Conservation (phyloP, 2,113 vertebrate genomes). For the Tragelaphus scriptus region DNA sequence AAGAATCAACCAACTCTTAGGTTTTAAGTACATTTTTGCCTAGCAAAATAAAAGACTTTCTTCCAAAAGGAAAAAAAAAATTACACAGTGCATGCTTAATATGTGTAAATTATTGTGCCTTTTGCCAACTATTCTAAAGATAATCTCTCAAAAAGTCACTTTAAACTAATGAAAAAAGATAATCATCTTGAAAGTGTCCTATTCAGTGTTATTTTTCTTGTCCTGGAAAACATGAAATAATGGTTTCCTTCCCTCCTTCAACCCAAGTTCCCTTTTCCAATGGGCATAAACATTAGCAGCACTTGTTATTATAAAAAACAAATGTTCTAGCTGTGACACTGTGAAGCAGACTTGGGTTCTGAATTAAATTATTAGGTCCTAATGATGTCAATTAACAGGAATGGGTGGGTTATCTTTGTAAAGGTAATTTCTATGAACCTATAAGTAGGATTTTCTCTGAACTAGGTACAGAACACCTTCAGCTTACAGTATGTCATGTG, state of each 20-base stretch:
- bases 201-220: constrained; percentile 51
- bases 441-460: neutral
- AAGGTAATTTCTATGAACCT: neutral
- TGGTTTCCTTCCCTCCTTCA: neutral
- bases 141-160: constrained; percentile 59
- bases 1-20: neutral
- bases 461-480: neutral
- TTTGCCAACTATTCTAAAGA: constrained; percentile 57
- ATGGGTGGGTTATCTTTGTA: constrained; percentile 3
- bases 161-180: constrained; percentile 67
- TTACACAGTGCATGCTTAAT: constrained; percentile 49
- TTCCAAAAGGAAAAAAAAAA: constrained; percentile 53
- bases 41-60: constrained; percentile 6
- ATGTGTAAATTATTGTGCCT: constrained; percentile 51
- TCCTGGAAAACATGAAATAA: constrained; percentile 13
- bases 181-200: constrained; percentile 58
- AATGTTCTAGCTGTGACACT: neutral
- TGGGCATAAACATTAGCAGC: constrained; percentile 33
- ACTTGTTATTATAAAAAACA: constrained; percentile 49
- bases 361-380: neutral
- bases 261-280: neutral
- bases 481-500: neutral
- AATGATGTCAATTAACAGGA: constrained; percentile 44
- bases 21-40: constrained; percentile 1
- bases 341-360: constrained; percentile 19